Percentiles rank a stretch among this genome's conserved stretches.
phyloP scores from a whole-genome alignment of 2,888 invertebrate genomes.

The Lydus trimaculatus region DNA sequence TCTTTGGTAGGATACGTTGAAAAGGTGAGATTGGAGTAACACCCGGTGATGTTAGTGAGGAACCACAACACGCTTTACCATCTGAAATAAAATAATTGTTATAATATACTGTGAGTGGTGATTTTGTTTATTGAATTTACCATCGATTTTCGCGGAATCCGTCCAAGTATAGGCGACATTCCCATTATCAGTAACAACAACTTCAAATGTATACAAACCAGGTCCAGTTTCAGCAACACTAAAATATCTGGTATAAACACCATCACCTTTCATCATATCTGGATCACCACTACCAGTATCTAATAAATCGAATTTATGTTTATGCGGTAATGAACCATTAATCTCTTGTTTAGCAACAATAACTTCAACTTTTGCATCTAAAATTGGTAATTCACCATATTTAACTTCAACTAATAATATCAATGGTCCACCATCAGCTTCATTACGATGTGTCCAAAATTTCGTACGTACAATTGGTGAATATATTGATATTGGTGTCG shows the following conservation, averaged over 20 bases:
- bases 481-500: slow-evolving; percentile 61
- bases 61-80: slow-evolving; percentile 65
- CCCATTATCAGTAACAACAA: slow-evolving; percentile 63
- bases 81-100: slow-evolving; percentile 40
- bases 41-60: slow-evolving; percentile 59
- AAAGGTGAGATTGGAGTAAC: slow-evolving; percentile 63
- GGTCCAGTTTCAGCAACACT: slow-evolving; percentile 61
- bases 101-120: slow-evolving; percentile 3
- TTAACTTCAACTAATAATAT: slow-evolving; percentile 65
- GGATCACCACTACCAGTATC: slow-evolving; percentile 72
- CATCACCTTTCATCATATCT: slow-evolving; percentile 70
- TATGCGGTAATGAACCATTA: slow-evolving; percentile 54
- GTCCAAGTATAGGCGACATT: slow-evolving; percentile 64
- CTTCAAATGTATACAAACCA: slow-evolving; percentile 64
- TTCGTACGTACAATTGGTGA: slow-evolving; percentile 60
- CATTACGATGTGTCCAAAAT: slow-evolving; percentile 60
- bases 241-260: slow-evolving; percentile 70
- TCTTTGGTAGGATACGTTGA: slow-evolving; percentile 62
- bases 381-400: slow-evolving; percentile 64
- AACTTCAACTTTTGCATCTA: slow-evolving; percentile 66
- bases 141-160: slow-evolving; percentile 47
- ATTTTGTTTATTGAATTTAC: slow-evolving; percentile 39
- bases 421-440: slow-evolving; percentile 57
- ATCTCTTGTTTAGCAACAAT: slow-evolving; percentile 57
- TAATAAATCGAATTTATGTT: slow-evolving; percentile 61